Evolutionary conservation across 2,113 vertebrate genomes (phyloP), one percentile per base, ranked within the genome.

Genomic region (Girardinichthys multiradiatus): DNA sequence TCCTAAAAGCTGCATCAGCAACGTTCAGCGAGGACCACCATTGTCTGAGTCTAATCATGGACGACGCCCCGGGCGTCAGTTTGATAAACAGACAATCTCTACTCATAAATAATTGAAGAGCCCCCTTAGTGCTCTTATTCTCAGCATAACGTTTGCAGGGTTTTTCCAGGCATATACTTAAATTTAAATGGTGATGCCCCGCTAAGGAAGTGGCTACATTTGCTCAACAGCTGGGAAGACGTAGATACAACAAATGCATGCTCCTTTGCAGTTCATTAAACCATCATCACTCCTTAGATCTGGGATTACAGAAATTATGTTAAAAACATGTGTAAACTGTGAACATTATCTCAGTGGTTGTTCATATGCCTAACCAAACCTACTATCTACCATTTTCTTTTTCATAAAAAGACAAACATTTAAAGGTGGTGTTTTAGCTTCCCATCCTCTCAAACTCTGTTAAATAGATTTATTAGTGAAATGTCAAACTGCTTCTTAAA

Each of bases 1-100:
- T 81, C 48, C 70, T 66, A 37, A 73, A 54, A 72, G 85, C 86
- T 85, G 82, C 84, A 77, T 87, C 80, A 86, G 82, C 84, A 86
- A 35, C 19, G 62, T 73, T 81, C 81, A 64, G 71, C 79, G 76
- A 84, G 28, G 81, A 83, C 89, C 86, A 71, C 83, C 79, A 65
- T 79, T 80, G 88, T 85, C 76, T 84, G 87, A 91, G 86, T 85
- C 71, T 89, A 86, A 89, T 92, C 82, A 88, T 72, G 77, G 77
- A 45, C 31, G 81, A 87, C 64, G 87, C 88, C 87, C 77, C 77
- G 64, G 87, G 87, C 83, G 64, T 90, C 88, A 86, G 75, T 74
- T 88, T 92, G 88, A 90, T 89, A 92, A 91, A 91, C 91, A 87
- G 87, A 90, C 88, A 88, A 82, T 92, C 87, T 89, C 84, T 74